Base-by-base conservation (phyloP, 2,113 vertebrate genomes). In the Nothobranchius kuhntae region DNA sequence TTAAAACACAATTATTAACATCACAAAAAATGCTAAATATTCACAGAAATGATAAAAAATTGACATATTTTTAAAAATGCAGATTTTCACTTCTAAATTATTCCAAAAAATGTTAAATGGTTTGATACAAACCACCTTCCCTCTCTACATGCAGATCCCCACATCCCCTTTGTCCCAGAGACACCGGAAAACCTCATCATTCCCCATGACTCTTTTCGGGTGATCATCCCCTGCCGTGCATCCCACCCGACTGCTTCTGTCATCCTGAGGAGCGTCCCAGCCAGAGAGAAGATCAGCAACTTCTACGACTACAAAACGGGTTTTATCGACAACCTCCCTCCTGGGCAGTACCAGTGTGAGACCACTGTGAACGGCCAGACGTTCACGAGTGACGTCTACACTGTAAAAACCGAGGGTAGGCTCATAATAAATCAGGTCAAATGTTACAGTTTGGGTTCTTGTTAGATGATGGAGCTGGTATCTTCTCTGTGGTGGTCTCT, bases 281-380 rank as follows among this genome's bases (percentile, higher is more conserved):
- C 81, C 6, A 70, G 78, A 21, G 86, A 89, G 53, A 80, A 89
- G 59, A 74, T 95, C 0, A 3, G 52, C 0, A 90, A 84, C 35
- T 78, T 68, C 9, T 98, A 98, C 1, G 90, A 97, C 69, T 92
- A 68, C 87, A 95, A 87, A 54, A 87, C 91, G 56, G 98, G 98
- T 53, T 98, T 98, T 81, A 75, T 93, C 0, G 93, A 92, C 0
- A 83, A 46, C 38, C 92, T 97, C 55, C 17, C 78, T 1, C 82
- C 91, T 0, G 97, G 96, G 0, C 89, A 86, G 9, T 99, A 98
- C 12, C 83, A 73, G 4, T 99, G 98, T 62, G 94, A 95, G 87
- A 95, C 95, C 59, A 82, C 12, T 0, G 80, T 94, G 54, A 82
- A 88, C 3, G 93, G 89, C 0, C 51, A 82, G 55, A 87, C 71